A percentile compares a stretch with the other conserved stretches of the same genome.
phyloP scores from a whole-genome alignment of 2,888 invertebrate genomes.

The Chaitophorus viminalis region DNA sequence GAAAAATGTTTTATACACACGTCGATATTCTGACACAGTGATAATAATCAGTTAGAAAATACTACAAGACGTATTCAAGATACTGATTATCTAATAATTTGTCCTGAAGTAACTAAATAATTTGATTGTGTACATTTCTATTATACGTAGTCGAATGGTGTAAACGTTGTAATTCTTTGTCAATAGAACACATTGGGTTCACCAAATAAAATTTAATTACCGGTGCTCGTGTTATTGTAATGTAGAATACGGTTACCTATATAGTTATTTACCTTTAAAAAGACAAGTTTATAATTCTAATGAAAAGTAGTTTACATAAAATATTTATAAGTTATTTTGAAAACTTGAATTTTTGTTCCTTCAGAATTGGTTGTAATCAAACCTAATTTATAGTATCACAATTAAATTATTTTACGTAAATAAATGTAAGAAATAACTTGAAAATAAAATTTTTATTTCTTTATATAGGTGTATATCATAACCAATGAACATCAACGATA shows the following conservation, averaged over 20 bases:
- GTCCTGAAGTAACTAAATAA: constrained; percentile 26
- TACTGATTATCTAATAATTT: neutral
- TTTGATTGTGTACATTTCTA: constrained; percentile 16
- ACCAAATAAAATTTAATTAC: constrained; percentile 8
- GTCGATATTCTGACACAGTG: neutral
- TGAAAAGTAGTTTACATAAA: neutral
- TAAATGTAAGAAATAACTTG: neutral
- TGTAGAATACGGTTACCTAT: neutral
- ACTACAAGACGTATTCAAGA: neutral
- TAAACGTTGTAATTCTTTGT: neutral
- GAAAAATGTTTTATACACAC: neutral
- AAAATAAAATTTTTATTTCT: neutral
- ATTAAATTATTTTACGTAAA: no score
- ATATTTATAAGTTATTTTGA: neutral
- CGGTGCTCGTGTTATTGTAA: neutral
- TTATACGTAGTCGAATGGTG: constrained; percentile 4
- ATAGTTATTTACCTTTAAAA: neutral
- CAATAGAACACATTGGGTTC: neutral
- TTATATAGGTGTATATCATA: neutral
- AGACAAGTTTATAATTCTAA: neutral
- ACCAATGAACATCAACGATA: neutral
- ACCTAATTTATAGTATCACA: no score
- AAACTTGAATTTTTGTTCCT: no score
- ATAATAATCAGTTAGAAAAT: constrained; percentile 29
- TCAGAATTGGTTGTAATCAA: no score